A percentile compares a stretch with the other conserved stretches of the same genome.
Evolutionary conservation across 2,888 invertebrate species (phyloP).

Genomic region (Glyphotaelius pellucidus): DNA sequence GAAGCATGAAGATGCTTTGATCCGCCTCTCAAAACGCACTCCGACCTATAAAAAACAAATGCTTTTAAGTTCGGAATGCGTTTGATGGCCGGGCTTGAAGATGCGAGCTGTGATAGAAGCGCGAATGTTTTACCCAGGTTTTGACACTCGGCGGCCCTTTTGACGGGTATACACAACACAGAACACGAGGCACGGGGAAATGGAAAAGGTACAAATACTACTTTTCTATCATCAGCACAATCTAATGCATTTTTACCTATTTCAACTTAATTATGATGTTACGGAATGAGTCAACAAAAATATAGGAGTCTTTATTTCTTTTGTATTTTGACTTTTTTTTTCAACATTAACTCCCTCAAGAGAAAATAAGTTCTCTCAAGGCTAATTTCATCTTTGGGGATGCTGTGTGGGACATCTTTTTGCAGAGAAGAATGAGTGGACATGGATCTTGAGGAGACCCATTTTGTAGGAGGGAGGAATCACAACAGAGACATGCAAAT

Average conservation of each 20-base stretch:
- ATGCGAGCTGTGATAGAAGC: constrained; percentile 3
- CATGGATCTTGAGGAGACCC: too few species aligned
- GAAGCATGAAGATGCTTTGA: neutral
- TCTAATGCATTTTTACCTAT: neutral
- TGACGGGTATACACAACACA: neutral
- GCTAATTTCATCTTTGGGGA: too few species aligned
- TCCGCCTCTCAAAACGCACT: constrained; percentile 21
- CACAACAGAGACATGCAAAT: too few species aligned
- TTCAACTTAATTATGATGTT: neutral
- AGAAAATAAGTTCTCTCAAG: too few species aligned
- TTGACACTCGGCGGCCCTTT: constrained; percentile 33
- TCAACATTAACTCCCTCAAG: too few species aligned
- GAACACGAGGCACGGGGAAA: neutral
- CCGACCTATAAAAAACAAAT: constrained; percentile 12
- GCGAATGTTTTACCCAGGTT: constrained; percentile 21
- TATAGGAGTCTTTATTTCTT: neutral
- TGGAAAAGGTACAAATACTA: neutral
- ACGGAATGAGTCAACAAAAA: neutral
- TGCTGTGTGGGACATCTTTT: too few species aligned
- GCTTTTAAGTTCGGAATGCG: constrained; percentile 26
- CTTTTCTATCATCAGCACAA: neutral
- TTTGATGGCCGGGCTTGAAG: neutral
- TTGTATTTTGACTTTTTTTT: too few species aligned
- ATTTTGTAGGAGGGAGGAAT: too few species aligned
- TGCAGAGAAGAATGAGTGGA: too few species aligned